Conservation (phyloP, 2,797 vertebrate genomes). For the Acropternis orthonyx region DNA sequence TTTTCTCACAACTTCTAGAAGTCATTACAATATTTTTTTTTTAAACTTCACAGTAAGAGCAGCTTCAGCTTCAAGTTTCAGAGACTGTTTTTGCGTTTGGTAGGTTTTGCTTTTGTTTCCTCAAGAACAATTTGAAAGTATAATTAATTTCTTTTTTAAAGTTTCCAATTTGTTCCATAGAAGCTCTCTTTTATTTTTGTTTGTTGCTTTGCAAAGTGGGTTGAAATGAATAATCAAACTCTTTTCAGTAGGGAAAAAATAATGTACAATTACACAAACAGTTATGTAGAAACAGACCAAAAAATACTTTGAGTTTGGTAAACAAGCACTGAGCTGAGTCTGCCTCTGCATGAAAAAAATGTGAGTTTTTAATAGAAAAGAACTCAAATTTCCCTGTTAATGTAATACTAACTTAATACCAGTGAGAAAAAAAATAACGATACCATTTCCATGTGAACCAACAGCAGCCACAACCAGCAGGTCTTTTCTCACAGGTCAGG, state of each 20-base stretch:
- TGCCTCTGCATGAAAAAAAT: background rate
- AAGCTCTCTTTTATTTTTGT: background rate
- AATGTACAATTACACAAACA: background rate
- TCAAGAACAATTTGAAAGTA: background rate
- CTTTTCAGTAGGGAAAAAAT: background rate
- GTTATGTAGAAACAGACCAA: background rate
- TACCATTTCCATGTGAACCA: background rate
- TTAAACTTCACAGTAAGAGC: background rate
- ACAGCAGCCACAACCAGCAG: background rate
- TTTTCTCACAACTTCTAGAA: background rate
- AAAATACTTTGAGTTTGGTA: background rate
- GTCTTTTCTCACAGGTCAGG: background rate
- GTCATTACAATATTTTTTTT: background rate
- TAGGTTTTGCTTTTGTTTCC: background rate
- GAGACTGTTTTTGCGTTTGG: background rate
- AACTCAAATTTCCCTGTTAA: background rate
- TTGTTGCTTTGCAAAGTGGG: background rate
- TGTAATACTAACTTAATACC: background rate
- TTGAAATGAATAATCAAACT: conserved; percentile 29
- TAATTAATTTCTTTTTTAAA: background rate
- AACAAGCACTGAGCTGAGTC: background rate
- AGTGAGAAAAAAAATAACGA: background rate
- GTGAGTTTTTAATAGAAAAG: background rate
- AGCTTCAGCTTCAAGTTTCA: background rate
- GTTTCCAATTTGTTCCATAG: background rate